Evolutionary conservation across 2,113 vertebrate genomes (phyloP), one percentile per base, ranked within the genome.

Genomic region (Lepidothrix coronata): DNA sequence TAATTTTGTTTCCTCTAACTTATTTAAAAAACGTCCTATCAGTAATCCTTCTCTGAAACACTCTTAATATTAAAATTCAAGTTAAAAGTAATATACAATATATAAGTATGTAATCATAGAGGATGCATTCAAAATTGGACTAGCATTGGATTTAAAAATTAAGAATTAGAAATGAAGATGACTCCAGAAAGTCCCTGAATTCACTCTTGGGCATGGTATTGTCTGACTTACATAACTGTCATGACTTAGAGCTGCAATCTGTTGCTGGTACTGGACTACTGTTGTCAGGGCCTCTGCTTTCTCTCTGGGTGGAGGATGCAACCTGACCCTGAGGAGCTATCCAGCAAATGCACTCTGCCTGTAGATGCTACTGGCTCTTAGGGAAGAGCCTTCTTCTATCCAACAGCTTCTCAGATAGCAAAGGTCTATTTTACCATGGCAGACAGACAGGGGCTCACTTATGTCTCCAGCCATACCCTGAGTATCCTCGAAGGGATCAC

Each of bases 201-300:
- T 67, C 59, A 23, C 8, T 55, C 0, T 58, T 24, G 19, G 7
- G 23, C 11, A 4, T 12, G 22, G 8, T 28, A 16, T 27, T 59
- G 12, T 51, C 10, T 24, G 35, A 43, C 5, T 37, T 58, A 30
- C 3, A 9, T 10, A 21, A 12, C 28, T 15, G 1, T 11, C 8
- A 12, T 19, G n/a, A 48, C 30, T 31, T 28, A 41, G 17, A 75
- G 39, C 33, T 57, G 49, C 44, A 43, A 7, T 6, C 18, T 16
- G 1, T 11, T 17, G 14, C 39, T n/a, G 44, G 9, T 6, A 2
- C 6, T 1, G 1, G 33, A 35, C 20, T 57, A 37, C 37, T 14
- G 5, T 19, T 27, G 20, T 14, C 6, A 1, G 6, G n/a, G 18
- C 6, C 21, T 8, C 24, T 20, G 22, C 2, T 0, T 2, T 2